Conservation (phyloP, 2,888 invertebrate species). For the Drosophila conformis region DNA sequence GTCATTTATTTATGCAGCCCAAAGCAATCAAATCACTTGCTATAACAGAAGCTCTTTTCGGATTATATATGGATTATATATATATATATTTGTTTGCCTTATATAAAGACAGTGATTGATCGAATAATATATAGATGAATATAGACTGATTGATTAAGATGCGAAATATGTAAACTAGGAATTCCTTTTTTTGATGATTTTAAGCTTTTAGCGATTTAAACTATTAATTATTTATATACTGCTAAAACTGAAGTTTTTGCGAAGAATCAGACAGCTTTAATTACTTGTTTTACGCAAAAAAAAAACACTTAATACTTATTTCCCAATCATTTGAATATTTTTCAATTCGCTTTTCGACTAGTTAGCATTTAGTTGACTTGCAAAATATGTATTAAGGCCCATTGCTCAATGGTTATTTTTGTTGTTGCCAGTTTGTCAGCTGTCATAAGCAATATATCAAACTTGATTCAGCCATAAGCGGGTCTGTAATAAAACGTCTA, state of each 20-base stretch:
- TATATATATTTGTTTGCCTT: background rate
- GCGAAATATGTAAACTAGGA: background rate
- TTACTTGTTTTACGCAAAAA: background rate
- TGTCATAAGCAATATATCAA: conserved; percentile 61
- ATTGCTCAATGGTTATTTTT: conserved; percentile 38
- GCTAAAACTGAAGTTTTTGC: background rate
- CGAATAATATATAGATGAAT: background rate
- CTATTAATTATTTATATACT: conserved; percentile 4
- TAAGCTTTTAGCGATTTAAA: background rate
- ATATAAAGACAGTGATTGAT: conserved; percentile 1
- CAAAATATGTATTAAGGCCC: conserved; percentile 6
- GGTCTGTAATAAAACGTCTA: conserved; percentile 23
- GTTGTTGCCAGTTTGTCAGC: conserved; percentile 54
- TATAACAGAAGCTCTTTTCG: conserved; percentile 8
- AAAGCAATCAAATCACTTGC: conserved; percentile 77
- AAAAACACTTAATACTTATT: conserved; percentile 10
- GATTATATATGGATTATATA: conserved; percentile 25
- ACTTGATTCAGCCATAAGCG: conserved; percentile 39
- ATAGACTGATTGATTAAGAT: background rate
- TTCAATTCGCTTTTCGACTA: conserved; percentile 10
- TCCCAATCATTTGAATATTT: conserved; percentile 11
- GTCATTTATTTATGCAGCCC: conserved; percentile 67
- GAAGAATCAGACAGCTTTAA: background rate
- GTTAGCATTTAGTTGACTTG: conserved; percentile 21
- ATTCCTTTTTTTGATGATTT: background rate